Base-by-base conservation (phyloP, 1,140 invertebrate species). In the Tetranychus cinnabarinus region DNA sequence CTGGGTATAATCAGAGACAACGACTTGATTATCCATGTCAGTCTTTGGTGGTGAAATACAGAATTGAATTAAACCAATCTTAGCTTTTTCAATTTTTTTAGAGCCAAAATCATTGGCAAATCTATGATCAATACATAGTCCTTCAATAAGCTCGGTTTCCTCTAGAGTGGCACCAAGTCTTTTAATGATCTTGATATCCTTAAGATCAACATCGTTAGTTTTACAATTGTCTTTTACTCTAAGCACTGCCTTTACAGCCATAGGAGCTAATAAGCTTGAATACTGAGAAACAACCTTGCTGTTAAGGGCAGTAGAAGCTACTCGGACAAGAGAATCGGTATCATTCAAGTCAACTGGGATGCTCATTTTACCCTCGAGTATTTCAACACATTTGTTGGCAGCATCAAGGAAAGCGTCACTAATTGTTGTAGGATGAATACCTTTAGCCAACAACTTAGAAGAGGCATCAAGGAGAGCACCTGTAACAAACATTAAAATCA, bases 21-120 rank as follows among this genome's bases (percentile, higher is more conserved):
- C 82, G 0, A 99, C 89, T 68, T 78, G 76, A 74, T 97, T 92
- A 70, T 99, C 95, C 92, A 99, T 98, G 78, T 99, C 93, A 63
- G 96, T 97, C 77, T 99, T 99, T 8, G 96, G 96, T 61, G 96
- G 90, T 50, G 95, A 98, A 72, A 99, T 92, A 72, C 96, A 98
- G 72, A 99, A 99, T 72, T 99, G 96, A 67, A 99, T 98, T 0
- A 99, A 80, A 64, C 89, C 96, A 77, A 99, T 95, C 75, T 96
- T 97, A 2, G 92, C 93, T 72, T 97, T 97, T 71, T 98, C 95
- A 64, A 98, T 78, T 68, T 83, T 82, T 65, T 83, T 88, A 1
- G 92, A 89, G 4, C 90, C 92, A 71, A 88, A 90, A 48, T 86
- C 80, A 56, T 75, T 76, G 33, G 86, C 80, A 13, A 85, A 80